phyloP scores from a whole-genome alignment of 2,888 invertebrate genomes.

The Andrena bicolor region DNA sequence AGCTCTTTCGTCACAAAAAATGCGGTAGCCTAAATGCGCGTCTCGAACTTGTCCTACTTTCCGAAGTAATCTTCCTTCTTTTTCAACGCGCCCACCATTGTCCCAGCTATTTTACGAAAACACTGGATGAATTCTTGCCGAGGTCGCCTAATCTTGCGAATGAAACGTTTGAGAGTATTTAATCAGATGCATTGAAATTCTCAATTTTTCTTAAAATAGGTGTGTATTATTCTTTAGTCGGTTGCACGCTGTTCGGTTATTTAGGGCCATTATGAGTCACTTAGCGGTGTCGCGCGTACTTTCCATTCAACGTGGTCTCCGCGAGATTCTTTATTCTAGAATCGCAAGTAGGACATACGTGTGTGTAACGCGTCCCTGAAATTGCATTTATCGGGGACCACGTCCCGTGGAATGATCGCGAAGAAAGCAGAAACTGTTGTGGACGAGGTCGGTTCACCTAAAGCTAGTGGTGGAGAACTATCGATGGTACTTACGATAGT shows the following conservation, averaged over 20 bases:
- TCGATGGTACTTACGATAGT: too few species aligned
- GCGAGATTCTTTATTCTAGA: background rate
- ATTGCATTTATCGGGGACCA: background rate
- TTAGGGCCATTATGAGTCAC: background rate
- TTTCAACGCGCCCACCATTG: background rate
- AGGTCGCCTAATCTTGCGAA: background rate
- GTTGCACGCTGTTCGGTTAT: background rate
- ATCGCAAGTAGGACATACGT: too few species aligned
- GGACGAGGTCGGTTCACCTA: slow-evolving; percentile 41
- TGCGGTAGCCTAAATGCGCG: slow-evolving; percentile 17
- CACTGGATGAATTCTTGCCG: background rate
- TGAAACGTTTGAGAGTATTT: slow-evolving; percentile 3
- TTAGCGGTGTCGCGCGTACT: too few species aligned
- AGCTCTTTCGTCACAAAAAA: slow-evolving; percentile 12
- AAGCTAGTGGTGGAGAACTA: too few species aligned
- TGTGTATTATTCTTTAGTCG: background rate
- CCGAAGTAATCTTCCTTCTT: slow-evolving; percentile 2
- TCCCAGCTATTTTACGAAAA: slow-evolving; percentile 23
- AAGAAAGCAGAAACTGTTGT: slow-evolving; percentile 24
- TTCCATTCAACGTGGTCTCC: background rate
- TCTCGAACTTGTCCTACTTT: slow-evolving; percentile 36
- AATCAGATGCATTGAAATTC: too few species aligned
- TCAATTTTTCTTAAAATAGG: too few species aligned
- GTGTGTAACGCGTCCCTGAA: background rate
- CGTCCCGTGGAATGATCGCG: background rate